These are phyloP conservation scores for Dasyornis broadbenti DNA, from an alignment of 2,113 vertebrate genomes.

Conservation along the genomic window DNA sequence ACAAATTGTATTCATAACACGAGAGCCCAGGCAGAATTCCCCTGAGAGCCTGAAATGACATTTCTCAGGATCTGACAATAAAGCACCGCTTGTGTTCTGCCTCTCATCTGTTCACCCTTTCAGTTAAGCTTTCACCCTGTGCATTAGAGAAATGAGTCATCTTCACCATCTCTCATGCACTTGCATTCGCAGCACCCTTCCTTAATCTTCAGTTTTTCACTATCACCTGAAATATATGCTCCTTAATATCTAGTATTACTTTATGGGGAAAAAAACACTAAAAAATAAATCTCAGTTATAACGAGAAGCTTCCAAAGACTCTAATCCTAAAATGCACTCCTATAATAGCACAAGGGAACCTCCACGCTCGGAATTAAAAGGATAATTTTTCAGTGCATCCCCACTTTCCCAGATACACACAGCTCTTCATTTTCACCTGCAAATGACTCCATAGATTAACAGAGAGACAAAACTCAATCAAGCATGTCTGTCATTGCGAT, in stretches of 20 bases:
- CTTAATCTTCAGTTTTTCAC: slow-evolving; percentile 33
- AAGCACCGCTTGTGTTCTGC: not conserved
- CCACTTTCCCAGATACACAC: not conserved
- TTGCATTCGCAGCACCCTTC: not conserved
- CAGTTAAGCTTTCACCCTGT: not conserved
- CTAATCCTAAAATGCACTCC: not conserved
- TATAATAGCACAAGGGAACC: slow-evolving; percentile 1
- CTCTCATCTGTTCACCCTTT: slow-evolving; percentile 3
- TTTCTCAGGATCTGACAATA: slow-evolving; percentile 25
- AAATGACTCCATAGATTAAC: slow-evolving; percentile 45
- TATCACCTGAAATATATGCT: slow-evolving; percentile 34
- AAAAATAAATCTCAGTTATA: slow-evolving; percentile 46
- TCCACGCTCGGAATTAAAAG: not conserved
- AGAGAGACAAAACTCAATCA: slow-evolving; percentile 55
- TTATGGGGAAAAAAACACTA: not conserved
- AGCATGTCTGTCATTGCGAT: slow-evolving; percentile 18
- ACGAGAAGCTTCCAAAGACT: slow-evolving; percentile 33
- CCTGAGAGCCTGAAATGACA: slow-evolving; percentile 1
- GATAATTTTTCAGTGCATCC: slow-evolving; percentile 22
- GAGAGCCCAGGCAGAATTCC: not conserved
- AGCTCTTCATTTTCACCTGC: slow-evolving; percentile 38
- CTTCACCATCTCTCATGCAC: not conserved
- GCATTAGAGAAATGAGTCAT: slow-evolving; percentile 48
- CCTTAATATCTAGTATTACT: slow-evolving; percentile 36
- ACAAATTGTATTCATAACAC: not conserved